Evolutionary conservation across 1,140 invertebrate species (phyloP), one percentile per base, ranked within the genome.

Genomic region (Euwallacea fornicatus): DNA sequence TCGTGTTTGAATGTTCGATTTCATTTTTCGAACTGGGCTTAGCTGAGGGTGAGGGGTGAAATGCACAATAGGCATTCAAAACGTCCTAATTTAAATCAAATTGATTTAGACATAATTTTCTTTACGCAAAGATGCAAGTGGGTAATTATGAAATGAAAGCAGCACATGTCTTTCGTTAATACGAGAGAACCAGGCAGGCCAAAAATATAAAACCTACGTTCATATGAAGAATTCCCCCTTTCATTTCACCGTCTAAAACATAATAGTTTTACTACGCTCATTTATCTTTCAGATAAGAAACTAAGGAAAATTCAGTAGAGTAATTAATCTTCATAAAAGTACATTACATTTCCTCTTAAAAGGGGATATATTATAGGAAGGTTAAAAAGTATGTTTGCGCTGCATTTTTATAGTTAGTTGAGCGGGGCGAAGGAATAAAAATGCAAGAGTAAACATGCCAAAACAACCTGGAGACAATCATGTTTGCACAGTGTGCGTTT

Each of bases 211-310:
- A 33, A 33, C 21, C 21, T 50, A 50, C 46, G 46, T 6, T 13
- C 46, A 10, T 50, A 13, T 11, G 46, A 50, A 50, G 13, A 50
- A 50, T 50, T 50, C 46, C 46, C 21, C 46, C 54, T 56, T 56
- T 56, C 16, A 56, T 56, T 56, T 56, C 9, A 21, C 16, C 16
- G 8, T 8, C 54, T 16, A 16, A 15, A 56, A 65, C 63, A 54
- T 65, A 53, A 65, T 65, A 65, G 63, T 65, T 65, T 54, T 62
- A 65, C 63, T 65, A 54, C 21, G 16, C 63, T 65, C 63, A 65
- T 65, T 54, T 65, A 65, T 65, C 63, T 65, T 65, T 65, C 9
- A 53, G 63, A 65, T 65, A 65, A 65, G 63, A 65, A 65, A 65
- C 46, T 53, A 33, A 15, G 47, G 44, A 65, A 65, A 42, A 13